Evolutionary conservation across 1,140 invertebrate genomes (phyloP).

Genomic region (Drosophila oshimai): DNA sequence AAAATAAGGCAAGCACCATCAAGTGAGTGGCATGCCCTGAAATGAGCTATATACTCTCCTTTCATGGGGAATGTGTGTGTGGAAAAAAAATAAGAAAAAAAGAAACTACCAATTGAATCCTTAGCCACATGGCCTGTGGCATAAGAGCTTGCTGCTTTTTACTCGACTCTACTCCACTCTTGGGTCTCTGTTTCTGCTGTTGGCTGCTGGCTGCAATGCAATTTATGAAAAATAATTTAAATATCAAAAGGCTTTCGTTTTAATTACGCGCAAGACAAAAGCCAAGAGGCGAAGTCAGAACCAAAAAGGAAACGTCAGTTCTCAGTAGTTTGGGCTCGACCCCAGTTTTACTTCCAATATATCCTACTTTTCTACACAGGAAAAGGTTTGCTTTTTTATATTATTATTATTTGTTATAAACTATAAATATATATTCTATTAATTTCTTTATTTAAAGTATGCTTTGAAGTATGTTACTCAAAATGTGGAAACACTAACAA

Average conservation of each 20-base stretch:
- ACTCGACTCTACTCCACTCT: background rate
- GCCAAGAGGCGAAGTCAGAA: slow-evolving; percentile 49
- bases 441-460: too few species aligned
- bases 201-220: slow-evolving; percentile 46
- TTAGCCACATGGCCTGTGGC: background rate
- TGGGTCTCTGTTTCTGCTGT: background rate
- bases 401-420: too few species aligned
- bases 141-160: background rate
- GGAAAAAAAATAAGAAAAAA: too few species aligned
- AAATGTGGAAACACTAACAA: too few species aligned
- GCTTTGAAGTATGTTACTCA: too few species aligned
- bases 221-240: slow-evolving; percentile 81
- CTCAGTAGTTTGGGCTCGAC: slow-evolving; percentile 19
- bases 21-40: slow-evolving; percentile 17
- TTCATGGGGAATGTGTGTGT: background rate
- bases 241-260: slow-evolving; percentile 81
- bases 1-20: slow-evolving; percentile 34
- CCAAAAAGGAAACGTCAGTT: slow-evolving; percentile 42
- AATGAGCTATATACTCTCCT: slow-evolving; percentile 5
- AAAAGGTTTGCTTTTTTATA: background rate
- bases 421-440: too few species aligned
- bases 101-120: slow-evolving; percentile 31
- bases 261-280: slow-evolving; percentile 74
- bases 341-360: slow-evolving; percentile 23
- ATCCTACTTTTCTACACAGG: background rate